Evolutionary conservation across 2,888 invertebrate species (phyloP), one percentile per base, ranked within the genome.

Genomic region (Phragmatobia fuliginosa): DNA sequence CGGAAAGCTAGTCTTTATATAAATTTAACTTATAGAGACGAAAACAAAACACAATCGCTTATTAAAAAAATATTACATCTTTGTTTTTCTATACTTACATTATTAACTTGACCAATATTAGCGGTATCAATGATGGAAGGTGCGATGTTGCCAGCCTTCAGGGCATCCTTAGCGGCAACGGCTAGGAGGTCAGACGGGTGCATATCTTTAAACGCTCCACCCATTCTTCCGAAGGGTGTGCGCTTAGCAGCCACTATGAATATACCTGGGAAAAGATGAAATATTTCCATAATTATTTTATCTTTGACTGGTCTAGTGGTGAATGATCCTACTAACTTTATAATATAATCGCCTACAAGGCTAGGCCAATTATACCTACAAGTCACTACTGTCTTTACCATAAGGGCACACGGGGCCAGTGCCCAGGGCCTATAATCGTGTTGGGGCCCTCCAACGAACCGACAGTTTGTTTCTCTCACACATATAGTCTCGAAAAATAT

Each of bases 161-260:
- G 90, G 0, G 98, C 98, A 62, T 98, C 98, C 84, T 97, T 97
- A 0, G 97, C 96, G 1, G 98, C 97, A 0, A 96, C 93, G 38
- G 97, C 97, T 84, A 98, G 97, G 68, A 99, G 92, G 69, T 98
- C 98, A 0, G 97, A 96, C 6, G 97, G 96, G 77, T 96, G 96
- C 21, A 96, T 95, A 80, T 97, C 97, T 38, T 96, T 96, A 74
- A 98, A 96, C 84, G 96, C 95, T 2, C 98, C 98, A 8, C 99
- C 99, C 94, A 97, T 98, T 45, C 98, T 97, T 62, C 99, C 99
- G 92, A 99, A 99, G 10, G 99, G 98, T 14, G 99, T 99, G 67
- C 99, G 96, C 91, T 99, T 99, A 0, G 99, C 99, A 79, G 98
- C 98, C 78, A 99, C 98, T 92, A 98, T 97, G 90, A 97, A 98